Base-by-base conservation (phyloP, 2,113 vertebrate species). In the Petroica traversi region DNA sequence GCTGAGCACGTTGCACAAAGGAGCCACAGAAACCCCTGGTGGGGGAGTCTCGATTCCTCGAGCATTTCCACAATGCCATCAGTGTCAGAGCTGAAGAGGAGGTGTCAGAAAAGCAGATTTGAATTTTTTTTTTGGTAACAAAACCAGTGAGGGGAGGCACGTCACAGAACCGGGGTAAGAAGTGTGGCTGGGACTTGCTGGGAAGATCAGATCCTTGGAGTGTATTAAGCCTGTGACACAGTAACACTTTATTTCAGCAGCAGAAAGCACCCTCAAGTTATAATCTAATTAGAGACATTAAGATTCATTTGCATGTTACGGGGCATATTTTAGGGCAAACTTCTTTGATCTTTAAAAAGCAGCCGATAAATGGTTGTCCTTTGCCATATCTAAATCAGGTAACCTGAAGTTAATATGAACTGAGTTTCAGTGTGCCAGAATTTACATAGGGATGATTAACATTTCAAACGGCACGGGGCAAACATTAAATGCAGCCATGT, bases 301-400 rank as follows among this genome's bases (percentile, higher is more conserved):
- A 61, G 86, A 66, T 34, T 79, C 33, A 88, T 96, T 93, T 95
- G 93, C 88, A 93, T 92, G 74, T 89, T 84, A 67, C 38, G 86
- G 72, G 84, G 82, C 24, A 6, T 63, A 79, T 89, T 96, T 97
- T 92, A 92, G 91, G 94, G 82, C 88, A 46, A 77, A 61, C 31
- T 69, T 43, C 96, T 97, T 96, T 97, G 97, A 97, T 96, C 93
- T 96, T 92, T 90, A 52, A 66, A 94, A 91, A 88, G 77, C 80
- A 86, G 62, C 61, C 0, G 5, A 89, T 90, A 90, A 93, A 90
- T 79, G 68, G 28, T 40, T 86, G 68, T 90, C 92, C 75, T 90
- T 74, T 89, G 24, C 79, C 26, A 9, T 91, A 74, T 94, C 88
- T 95, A 71, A 96, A 95, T 90, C 90, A 93, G 92, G 94, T 95